Evolutionary conservation across 2,113 vertebrate species (phyloP).

Genomic region (Mus pahari): DNA sequence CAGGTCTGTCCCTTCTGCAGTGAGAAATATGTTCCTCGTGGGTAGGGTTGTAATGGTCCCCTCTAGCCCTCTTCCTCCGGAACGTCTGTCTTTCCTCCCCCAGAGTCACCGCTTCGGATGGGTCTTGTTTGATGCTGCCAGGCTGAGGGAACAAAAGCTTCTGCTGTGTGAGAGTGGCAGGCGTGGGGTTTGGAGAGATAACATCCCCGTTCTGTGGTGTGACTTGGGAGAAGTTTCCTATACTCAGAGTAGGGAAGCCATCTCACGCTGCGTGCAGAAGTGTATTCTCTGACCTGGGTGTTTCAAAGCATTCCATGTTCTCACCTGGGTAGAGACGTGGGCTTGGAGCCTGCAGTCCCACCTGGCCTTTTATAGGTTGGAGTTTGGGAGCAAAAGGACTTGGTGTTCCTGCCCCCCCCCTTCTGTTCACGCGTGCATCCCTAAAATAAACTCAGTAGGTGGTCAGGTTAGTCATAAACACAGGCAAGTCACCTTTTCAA

Average conservation of each 20-base stretch:
- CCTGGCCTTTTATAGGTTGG: neutral
- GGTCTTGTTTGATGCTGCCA: slow-evolving; percentile 17
- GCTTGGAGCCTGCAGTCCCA: neutral
- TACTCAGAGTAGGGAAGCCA: neutral
- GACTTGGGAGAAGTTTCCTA: neutral
- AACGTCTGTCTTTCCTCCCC: neutral
- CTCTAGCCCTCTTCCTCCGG: neutral
- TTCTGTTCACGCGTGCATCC: neutral
- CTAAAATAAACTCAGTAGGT: neutral
- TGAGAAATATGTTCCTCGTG: neutral
- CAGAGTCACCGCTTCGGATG: neutral
- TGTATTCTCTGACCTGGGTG: neutral
- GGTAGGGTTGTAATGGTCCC: neutral
- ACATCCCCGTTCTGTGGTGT: neutral
- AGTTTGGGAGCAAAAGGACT: neutral
- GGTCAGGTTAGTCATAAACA: neutral
- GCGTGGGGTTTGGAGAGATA: neutral
- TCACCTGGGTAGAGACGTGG: neutral
- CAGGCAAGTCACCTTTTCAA: neutral
- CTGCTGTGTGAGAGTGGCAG: neutral
- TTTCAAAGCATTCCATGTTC: neutral
- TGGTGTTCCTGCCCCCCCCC: neutral
- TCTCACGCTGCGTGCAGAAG: neutral
- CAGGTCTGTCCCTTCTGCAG: neutral
- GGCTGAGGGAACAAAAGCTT: neutral